Evolutionary conservation across 2,797 vertebrate species (phyloP).

Genomic region (Lepilemur septentrionalis): DNA sequence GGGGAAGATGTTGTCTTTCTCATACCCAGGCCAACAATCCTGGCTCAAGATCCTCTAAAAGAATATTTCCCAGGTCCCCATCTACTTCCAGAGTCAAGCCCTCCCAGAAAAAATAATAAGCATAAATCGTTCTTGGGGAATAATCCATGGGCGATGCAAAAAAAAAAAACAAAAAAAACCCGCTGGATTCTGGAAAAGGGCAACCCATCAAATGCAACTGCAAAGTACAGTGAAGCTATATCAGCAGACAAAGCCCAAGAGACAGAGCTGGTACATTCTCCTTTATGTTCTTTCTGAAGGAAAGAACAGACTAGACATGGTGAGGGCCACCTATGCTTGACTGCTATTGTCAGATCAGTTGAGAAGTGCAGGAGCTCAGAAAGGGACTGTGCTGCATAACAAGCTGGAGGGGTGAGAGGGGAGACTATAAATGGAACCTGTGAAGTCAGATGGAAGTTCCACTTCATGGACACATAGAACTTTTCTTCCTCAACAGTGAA

Average conservation of each 20-base stretch:
- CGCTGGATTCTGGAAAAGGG: neutral
- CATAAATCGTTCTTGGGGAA: neutral
- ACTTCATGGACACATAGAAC: neutral
- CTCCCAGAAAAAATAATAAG: neutral
- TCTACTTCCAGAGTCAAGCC: neutral
- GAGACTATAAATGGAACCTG: neutral
- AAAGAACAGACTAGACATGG: neutral
- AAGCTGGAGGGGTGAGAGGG: neutral
- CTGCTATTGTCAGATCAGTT: neutral
- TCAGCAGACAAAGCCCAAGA: neutral
- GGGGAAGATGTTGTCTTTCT: neutral
- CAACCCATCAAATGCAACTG: neutral
- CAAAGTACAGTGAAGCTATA: neutral
- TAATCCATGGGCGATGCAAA: neutral
- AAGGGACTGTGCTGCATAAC: neutral
- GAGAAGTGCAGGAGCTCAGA: neutral
- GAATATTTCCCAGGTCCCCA: neutral
- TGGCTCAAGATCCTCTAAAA: neutral
- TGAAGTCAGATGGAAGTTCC: neutral
- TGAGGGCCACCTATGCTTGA: neutral
- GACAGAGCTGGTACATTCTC: neutral
- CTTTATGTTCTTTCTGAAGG: neutral
- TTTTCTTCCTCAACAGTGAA: neutral
- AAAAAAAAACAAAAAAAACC: neutral
- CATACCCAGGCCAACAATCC: neutral